Evolutionary conservation across 30 jellyfish, hydroid and myxozoan genomes (phyloP), one percentile per base, ranked within the genome.

Genomic region (Mastigias papua): DNA sequence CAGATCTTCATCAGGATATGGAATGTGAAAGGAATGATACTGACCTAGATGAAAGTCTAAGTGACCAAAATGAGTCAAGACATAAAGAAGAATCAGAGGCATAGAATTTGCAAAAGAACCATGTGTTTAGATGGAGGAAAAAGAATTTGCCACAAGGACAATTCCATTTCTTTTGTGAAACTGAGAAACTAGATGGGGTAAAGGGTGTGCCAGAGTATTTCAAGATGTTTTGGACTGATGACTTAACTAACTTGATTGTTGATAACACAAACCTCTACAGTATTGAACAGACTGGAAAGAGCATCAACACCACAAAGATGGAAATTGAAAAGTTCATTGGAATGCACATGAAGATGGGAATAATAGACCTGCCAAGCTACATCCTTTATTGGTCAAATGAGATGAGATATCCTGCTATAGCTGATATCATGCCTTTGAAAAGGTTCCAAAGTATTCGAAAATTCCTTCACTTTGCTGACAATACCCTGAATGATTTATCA

Each of bases 341-440:
- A 19, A 88, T 88, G 72, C 93, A 76, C 81, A 78, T 88, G 48
- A 33, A 34, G 76, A 88, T 88, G 94, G 97, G 97, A 22, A 69
- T 91, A 10, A 71, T 86, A n/a, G 51, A 37, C 3, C 87, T 82
- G 15, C 97, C 97, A 5, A 31, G 73, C 1, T 91, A 91, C 51
- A 68, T 34, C 33, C 5, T 63, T 78, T 91, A 85, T 76, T 91
- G 97, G 97, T 85, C 93, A 17, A 46, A 54, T 15, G 34, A 31
- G 4, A 54, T 76, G 69, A 78, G 97, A 30, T 85, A 46, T 67
- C 79, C 96, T 11, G 77, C 89, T 1, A 35, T 91, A 0, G 97
- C 96, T 1, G 97, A 91, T 60, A 78, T 66, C 16, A 58, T 91
- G 94, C 73, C 98, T 10, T 21, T 51, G n/a, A 91, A 86, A 35